Evolutionary conservation across 2,797 vertebrate genomes (phyloP), one percentile per base, ranked within the genome.

Genomic region (Emydoidea blandingii): DNA sequence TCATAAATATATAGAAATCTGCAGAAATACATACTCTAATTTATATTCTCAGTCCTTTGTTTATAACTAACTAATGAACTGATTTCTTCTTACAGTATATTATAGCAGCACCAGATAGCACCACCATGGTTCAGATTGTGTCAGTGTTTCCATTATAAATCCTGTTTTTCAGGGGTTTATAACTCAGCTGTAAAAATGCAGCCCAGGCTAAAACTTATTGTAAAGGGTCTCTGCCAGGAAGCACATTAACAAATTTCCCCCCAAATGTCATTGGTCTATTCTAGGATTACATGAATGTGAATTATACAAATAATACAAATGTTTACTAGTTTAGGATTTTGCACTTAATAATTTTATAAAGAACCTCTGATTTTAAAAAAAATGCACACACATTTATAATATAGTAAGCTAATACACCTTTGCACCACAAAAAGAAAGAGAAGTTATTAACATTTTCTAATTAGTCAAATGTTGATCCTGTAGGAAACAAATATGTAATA

Each of bases 11-110:
- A 95, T 25, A 95, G 94, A 96, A 97, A 98, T 97, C 96, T 91
- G 95, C 95, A 94, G 97, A 97, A 98, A 98, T 97, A 97, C 97
- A 96, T 97, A 81, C 96, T 92, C 93, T 97, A 98, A 98, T 98
- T 98, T 98, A 98, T 98, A 96, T 44, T 97, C 95, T 96, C 96
- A 97, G 97, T 96, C 97, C 93, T 98, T 98, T 97, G 97, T 98
- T 98, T 97, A 97, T 98, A 98, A 98, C 98, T 98, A 98, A 98
- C 97, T 97, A 98, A 98, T 97, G 98, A 98, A 97, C 97, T 97
- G 97, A 96, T 98, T 98, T 97, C 96, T 97, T 96, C 14, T 0
- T 92, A 96, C 91, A 95, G 97, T 98, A 97, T 98, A 98, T 98
- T 97, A 98, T 84, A 94, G 83, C 76, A 47, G 94, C 84, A 93